Conservation (phyloP, 2,113 vertebrate genomes). For the Crotalus tigris region DNA sequence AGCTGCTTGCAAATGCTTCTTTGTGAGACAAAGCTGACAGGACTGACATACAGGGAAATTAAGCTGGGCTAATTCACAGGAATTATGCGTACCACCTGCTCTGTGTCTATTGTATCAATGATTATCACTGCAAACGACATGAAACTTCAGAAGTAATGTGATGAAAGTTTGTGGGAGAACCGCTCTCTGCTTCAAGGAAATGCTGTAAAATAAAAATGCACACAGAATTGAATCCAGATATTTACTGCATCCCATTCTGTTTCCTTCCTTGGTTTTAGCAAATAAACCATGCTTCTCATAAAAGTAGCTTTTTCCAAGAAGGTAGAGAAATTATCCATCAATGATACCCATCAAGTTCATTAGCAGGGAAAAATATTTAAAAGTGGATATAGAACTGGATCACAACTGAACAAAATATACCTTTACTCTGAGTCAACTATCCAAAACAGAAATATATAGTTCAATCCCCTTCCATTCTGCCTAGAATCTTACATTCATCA, state of each 20-base stretch:
- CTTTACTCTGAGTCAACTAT: neutral
- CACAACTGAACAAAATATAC: neutral
- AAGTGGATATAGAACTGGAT: constrained; percentile 6
- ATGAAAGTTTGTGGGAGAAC: constrained; percentile 16
- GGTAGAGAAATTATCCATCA: neutral
- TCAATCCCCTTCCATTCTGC: neutral
- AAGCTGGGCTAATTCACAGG: neutral
- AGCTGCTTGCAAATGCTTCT: constrained; percentile 19
- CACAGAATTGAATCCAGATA: neutral
- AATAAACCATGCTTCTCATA: neutral
- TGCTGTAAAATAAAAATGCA: neutral
- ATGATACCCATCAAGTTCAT: constrained; percentile 6
- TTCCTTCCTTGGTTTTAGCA: neutral
- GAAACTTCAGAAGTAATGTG: neutral
- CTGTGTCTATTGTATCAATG: neutral
- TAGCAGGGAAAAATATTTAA: neutral
- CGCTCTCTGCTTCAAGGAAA: neutral
- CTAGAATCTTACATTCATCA: neutral
- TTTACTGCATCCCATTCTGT: neutral
- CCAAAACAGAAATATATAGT: neutral
- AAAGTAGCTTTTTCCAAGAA: neutral
- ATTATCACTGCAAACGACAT: neutral
- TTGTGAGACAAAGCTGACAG: constrained; percentile 11
- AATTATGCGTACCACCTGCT: neutral
- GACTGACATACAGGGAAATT: neutral